Evolutionary conservation across 2,113 vertebrate genomes (phyloP).

Genomic region (Leucoraja erinaceus): DNA sequence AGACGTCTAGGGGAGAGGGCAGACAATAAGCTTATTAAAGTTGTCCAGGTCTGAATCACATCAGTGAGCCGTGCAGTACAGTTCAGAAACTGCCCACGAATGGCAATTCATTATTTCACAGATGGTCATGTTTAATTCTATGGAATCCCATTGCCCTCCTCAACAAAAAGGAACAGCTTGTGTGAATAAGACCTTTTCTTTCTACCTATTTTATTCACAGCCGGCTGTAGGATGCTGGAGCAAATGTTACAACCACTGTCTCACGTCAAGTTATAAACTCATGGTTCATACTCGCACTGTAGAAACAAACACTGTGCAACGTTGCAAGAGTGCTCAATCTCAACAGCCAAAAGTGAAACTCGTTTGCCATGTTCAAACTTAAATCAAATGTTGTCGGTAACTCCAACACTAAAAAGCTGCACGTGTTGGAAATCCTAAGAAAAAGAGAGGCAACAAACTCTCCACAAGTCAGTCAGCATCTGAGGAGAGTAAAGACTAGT

Average conservation of each 20-base stretch:
- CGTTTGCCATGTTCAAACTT: not conserved
- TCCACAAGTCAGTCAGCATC: not conserved
- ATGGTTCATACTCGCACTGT: not conserved
- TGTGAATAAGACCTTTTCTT: conserved; percentile 5
- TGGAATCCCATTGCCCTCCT: not conserved
- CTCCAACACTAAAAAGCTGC: not conserved
- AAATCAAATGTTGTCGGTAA: not conserved
- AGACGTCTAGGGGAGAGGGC: conserved; percentile 48
- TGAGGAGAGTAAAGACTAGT: not conserved
- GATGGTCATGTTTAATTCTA: conserved; percentile 12
- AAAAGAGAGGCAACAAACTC: not conserved
- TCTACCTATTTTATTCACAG: not conserved
- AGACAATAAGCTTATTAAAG: conserved; percentile 56
- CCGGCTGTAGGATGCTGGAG: conserved; percentile 31
- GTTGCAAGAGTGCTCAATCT: not conserved
- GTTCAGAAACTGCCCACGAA: not conserved
- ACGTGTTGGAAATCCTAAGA: not conserved
- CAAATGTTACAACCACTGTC: conserved; percentile 5
- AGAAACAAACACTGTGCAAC: not conserved
- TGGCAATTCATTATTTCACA: conserved; percentile 22
- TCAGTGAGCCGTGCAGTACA: conserved; percentile 1
- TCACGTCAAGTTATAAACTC: not conserved
- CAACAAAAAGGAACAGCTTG: not conserved
- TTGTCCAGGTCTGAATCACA: not conserved
- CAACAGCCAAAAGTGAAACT: not conserved